Evolutionary conservation across 2,113 vertebrate genomes (phyloP).

Genomic region (Thunnus maccoyii): DNA sequence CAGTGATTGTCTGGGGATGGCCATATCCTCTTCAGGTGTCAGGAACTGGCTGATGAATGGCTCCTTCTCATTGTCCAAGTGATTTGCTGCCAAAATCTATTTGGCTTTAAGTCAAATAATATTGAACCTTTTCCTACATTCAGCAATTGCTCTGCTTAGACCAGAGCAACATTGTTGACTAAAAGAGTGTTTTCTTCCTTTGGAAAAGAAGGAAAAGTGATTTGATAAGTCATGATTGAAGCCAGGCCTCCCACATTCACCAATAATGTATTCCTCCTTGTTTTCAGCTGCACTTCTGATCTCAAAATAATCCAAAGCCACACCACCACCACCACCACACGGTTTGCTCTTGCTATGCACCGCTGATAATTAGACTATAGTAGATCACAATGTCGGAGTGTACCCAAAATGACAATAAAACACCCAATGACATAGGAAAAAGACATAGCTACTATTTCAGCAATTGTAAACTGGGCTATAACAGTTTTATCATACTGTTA

Average conservation of each 20-base stretch:
- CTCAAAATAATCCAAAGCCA: conserved; percentile 48
- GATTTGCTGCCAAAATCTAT: conserved; percentile 47
- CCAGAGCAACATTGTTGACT: conserved; percentile 10
- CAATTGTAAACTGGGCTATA: not conserved
- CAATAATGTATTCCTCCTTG: conserved; percentile 36
- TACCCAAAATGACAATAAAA: conserved; percentile 18
- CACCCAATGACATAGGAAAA: not conserved
- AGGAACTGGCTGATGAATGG: conserved; percentile 5
- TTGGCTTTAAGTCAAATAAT: conserved; percentile 35
- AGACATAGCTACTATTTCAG: not conserved
- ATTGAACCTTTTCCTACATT: conserved; percentile 13
- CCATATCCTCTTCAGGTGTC: conserved; percentile 15
- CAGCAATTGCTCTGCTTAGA: conserved; percentile 16
- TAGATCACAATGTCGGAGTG: not conserved
- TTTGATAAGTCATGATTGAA: conserved; percentile 39
- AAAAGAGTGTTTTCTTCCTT: conserved; percentile 19
- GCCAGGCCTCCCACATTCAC: conserved; percentile 15
- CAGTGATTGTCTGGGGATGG: conserved; percentile 1
- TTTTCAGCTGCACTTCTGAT: conserved; percentile 44
- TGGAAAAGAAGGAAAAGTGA: conserved; percentile 7
- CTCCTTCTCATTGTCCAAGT: conserved; percentile 12
- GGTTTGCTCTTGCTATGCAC: conserved; percentile 28
- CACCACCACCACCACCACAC: conserved; percentile 13
- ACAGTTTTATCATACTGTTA: not conserved
- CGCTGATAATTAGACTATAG: conserved; percentile 28